A percentile compares a stretch with the other conserved stretches of the same genome.
Evolutionary conservation across 2,888 invertebrate species (phyloP).

Genomic region (Glaucopsyche alexis): DNA sequence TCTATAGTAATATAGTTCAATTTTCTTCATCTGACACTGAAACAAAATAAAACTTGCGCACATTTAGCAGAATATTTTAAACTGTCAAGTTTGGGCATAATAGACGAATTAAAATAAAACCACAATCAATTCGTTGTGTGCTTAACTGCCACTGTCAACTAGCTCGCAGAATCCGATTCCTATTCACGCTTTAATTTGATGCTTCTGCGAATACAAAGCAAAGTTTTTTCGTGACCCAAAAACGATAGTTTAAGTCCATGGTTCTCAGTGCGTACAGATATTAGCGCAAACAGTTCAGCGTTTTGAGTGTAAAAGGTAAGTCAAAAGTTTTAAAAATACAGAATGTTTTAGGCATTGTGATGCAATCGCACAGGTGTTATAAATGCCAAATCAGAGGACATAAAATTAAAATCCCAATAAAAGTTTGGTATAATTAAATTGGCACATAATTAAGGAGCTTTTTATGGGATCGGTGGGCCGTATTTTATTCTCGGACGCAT

Average conservation of each 20-base stretch:
- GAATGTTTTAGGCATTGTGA: neutral
- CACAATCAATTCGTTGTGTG: neutral
- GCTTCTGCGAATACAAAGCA: slow-evolving; percentile 22
- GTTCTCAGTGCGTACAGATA: neutral
- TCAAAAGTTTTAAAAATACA: neutral
- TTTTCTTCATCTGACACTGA: no score
- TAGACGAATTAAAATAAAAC: neutral
- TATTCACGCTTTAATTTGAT: slow-evolving; percentile 18
- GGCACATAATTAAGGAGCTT: slow-evolving; percentile 17
- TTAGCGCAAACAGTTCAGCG: neutral
- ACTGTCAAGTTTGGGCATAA: neutral
- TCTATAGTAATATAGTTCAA: no score
- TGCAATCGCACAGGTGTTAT: neutral
- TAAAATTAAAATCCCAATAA: neutral
- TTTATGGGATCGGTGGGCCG: slow-evolving; percentile 4
- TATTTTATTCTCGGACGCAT: slow-evolving; percentile 23
- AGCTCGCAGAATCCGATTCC: neutral
- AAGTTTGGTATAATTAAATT: neutral
- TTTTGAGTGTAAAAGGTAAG: neutral
- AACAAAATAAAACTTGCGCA: no score
- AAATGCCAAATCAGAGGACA: neutral
- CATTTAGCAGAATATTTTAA: no score
- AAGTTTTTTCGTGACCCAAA: neutral
- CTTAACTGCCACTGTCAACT: neutral
- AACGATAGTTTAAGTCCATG: neutral